Evolutionary conservation across 2,113 vertebrate species (phyloP), one percentile per base, ranked within the genome.

Genomic region (Pseudorectes ferrugineus): DNA sequence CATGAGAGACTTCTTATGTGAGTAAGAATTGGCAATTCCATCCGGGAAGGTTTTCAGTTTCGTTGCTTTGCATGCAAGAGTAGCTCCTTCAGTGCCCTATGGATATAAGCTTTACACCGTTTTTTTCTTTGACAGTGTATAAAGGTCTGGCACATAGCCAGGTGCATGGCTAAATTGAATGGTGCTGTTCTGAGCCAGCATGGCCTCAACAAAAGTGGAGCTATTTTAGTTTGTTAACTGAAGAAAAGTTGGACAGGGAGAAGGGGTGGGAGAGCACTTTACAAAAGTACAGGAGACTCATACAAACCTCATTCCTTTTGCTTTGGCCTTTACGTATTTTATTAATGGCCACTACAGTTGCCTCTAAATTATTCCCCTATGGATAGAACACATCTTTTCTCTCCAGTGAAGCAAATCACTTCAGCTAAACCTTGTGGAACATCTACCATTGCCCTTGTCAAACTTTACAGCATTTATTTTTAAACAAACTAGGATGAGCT

Each of bases 181-280:
- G 80, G 73, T 45, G n/a, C 61, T 88, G 70, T 52, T 70, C 94
- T 31, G 4, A 73, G 89, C 91, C 95, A 96, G 89, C 70, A 28
- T 43, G 71, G 81, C 81, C 81, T 88, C 71, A 46, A 88, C 87
- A 83, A 45, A 85, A 90, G 93, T 80, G 77, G 59, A 90, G 82
- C 89, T 95, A 76, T 90, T 95, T 89, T 83, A 74, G 77, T 91
- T 92, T 92, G 92, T 94, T 90, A 95, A 88, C 75, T 66, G 72
- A 88, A 91, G 81, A 61, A 54, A 90, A 88, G 85, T 25, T 93
- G 83, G 76, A 58, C 59, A 83, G 77, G 88, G 75, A 90, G 82
- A 70, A 79, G n/a, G 59, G 36, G 43, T 24, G 54, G 40, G 17
- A 23, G 55, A 40, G 36, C 1, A 4, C 67, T 58, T 46, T 38